Conservation (phyloP, 2,797 vertebrate genomes). For the Enteromius argenteus region DNA sequence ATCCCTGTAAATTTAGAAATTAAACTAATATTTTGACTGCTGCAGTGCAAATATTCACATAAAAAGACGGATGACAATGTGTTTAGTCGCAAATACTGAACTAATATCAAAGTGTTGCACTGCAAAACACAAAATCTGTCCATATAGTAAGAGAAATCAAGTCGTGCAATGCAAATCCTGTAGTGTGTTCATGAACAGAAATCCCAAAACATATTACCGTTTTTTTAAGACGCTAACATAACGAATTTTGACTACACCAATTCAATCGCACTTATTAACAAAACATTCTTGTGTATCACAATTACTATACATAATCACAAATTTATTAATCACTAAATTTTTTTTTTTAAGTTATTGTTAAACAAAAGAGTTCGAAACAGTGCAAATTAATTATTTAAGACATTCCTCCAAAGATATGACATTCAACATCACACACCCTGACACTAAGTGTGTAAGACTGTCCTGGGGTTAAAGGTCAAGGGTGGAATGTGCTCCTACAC, state of each 20-base stretch:
- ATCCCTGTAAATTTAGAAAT: not conserved
- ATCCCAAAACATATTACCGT: not conserved
- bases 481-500: slow-evolving; percentile 36
- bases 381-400: slow-evolving; percentile 76
- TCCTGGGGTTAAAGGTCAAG: slow-evolving; percentile 37
- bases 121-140: slow-evolving; percentile 1
- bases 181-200: slow-evolving; percentile 35
- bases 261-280: slow-evolving; percentile 32
- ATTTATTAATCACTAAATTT: slow-evolving; percentile 55
- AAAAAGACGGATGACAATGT: not conserved
- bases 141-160: slow-evolving; percentile 4
- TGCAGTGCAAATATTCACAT: not conserved
- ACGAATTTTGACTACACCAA: slow-evolving; percentile 16
- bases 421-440: slow-evolving; percentile 68
- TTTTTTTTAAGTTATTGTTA: slow-evolving; percentile 55
- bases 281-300: slow-evolving; percentile 47
- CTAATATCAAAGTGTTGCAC: slow-evolving; percentile 12
- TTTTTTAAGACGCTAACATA: slow-evolving; percentile 19
- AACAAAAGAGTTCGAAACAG: slow-evolving; percentile 69
- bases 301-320: slow-evolving; percentile 51
- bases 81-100: slow-evolving; percentile 31
- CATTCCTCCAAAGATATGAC: slow-evolving; percentile 75
- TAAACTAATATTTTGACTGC: not conserved
- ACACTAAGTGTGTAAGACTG: slow-evolving; percentile 29
- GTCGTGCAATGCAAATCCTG: slow-evolving; percentile 43